Conservation (phyloP, 1,140 invertebrate genomes). For the Contarinia nasturtii region DNA sequence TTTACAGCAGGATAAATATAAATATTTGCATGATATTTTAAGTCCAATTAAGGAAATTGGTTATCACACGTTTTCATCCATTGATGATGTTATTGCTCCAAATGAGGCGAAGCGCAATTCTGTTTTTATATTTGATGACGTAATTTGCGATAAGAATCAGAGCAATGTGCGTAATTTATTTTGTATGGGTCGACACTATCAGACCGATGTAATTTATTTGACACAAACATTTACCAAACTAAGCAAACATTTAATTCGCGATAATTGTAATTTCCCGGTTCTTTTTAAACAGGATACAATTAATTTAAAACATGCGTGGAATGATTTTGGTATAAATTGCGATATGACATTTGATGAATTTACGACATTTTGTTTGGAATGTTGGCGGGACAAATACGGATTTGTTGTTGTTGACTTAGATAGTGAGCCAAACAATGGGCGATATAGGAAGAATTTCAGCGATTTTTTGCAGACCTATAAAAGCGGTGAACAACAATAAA, state of each 20-base stretch:
- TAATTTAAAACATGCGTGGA: conserved; percentile 24
- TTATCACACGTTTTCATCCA: conserved; percentile 12
- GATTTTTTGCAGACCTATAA: too few relatives aligned
- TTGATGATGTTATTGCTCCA: conserved; percentile 12
- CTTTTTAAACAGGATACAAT: conserved; percentile 25
- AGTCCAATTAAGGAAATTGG: conserved; percentile 11
- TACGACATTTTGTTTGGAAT: conserved; percentile 13
- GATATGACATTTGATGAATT: conserved; percentile 20
- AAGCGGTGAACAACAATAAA: too few relatives aligned
- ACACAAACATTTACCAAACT: conserved; percentile 21
- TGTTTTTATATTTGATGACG: too few relatives aligned
- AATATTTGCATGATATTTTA: conserved; percentile 12
- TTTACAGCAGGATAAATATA: conserved; percentile 18
- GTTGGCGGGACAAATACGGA: conserved; percentile 13
- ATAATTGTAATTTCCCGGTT: conserved; percentile 23
- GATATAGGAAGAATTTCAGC: too few relatives aligned
- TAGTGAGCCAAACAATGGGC: conserved; percentile 9
- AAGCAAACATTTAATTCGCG: conserved; percentile 23
- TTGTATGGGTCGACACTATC: conserved; percentile 20
- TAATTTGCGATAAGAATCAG: conserved; percentile 21
- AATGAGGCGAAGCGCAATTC: conserved; percentile 11
- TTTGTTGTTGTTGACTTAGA: conserved; percentile 19
- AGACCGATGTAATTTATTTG: conserved; percentile 17
- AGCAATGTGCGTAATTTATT: conserved; percentile 18
- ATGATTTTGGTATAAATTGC: conserved; percentile 20